Evolutionary conservation across 1,140 invertebrate species (phyloP).

Genomic region (Helicoverpa zea): DNA sequence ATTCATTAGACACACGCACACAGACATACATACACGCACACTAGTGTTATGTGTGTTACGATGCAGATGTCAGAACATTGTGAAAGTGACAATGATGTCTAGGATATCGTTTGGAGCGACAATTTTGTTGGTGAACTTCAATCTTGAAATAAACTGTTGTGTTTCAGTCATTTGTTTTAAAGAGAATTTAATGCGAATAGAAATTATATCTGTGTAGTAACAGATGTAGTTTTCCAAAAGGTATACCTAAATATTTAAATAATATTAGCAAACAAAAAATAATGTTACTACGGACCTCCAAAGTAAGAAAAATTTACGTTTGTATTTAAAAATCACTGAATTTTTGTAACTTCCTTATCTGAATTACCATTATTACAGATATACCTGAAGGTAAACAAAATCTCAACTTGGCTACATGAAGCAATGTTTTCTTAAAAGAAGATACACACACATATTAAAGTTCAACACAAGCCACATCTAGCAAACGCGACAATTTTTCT

Average conservation of each 20-base stretch:
- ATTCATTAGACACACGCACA: constrained; percentile 72
- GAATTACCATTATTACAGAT: no score
- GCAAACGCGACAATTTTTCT: constrained; percentile 56
- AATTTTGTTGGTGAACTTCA: neutral
- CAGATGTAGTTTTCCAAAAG: no score
- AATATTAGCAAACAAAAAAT: no score
- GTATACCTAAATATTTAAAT: no score
- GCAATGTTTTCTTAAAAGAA: neutral
- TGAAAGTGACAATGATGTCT: constrained; percentile 22
- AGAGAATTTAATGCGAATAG: no score
- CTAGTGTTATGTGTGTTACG: constrained; percentile 35
- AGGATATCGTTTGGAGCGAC: neutral
- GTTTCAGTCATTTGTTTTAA: neutral
- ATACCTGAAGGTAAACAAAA: no score
- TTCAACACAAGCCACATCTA: constrained; percentile 52
- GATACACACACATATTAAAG: neutral
- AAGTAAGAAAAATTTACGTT: no score
- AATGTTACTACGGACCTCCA: no score
- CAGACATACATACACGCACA: neutral
- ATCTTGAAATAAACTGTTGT: neutral
- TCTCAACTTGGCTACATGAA: no score
- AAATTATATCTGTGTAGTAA: neutral
- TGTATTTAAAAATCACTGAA: no score
- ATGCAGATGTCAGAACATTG: constrained; percentile 37
- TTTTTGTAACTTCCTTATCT: no score